These are phyloP conservation scores for Montipora capricornis DNA, from an alignment of 64 coral and sea anemone genomes.

Conservation along the genomic window DNA sequence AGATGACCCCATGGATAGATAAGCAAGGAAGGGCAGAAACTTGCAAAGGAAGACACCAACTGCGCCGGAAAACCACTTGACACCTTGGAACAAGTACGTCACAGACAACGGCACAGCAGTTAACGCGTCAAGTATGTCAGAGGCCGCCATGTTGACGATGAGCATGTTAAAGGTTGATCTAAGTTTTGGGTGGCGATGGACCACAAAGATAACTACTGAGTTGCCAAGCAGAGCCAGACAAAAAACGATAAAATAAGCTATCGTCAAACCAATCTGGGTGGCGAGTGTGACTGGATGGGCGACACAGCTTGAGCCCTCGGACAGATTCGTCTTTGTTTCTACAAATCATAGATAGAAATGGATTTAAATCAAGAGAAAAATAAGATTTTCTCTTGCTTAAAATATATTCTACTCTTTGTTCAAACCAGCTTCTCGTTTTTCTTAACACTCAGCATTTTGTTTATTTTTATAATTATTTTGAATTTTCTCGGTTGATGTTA, in stretches of 20 bases:
- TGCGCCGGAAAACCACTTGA: slow-evolving; percentile 44
- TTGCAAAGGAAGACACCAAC: slow-evolving; percentile 72
- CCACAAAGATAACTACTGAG: slow-evolving; percentile 77
- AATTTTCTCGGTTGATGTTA: too few species aligned
- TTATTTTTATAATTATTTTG: too few species aligned
- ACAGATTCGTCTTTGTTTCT: slow-evolving; percentile 18
- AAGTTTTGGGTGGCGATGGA: slow-evolving; percentile 74
- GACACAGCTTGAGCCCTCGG: not conserved
- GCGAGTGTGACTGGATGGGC: not conserved
- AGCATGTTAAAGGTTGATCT: slow-evolving; percentile 83
- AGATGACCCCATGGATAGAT: slow-evolving; percentile 67
- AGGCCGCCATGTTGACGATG: slow-evolving; percentile 82
- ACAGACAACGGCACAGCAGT: slow-evolving; percentile 47
- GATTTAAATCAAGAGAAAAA: not conserved
- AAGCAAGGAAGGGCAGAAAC: slow-evolving; percentile 41
- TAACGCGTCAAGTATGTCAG: slow-evolving; percentile 78
- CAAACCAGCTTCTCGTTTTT: too few species aligned
- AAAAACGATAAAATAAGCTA: slow-evolving; percentile 65
- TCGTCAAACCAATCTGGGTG: slow-evolving; percentile 59
- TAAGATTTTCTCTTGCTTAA: too few species aligned
- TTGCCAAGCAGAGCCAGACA: slow-evolving; percentile 69
- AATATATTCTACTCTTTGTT: too few species aligned
- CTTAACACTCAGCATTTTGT: too few species aligned
- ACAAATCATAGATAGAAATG: not conserved
- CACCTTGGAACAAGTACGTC: slow-evolving; percentile 20